Conservation (phyloP, 2,888 invertebrate species). For the Pseudanteris insignis region DNA sequence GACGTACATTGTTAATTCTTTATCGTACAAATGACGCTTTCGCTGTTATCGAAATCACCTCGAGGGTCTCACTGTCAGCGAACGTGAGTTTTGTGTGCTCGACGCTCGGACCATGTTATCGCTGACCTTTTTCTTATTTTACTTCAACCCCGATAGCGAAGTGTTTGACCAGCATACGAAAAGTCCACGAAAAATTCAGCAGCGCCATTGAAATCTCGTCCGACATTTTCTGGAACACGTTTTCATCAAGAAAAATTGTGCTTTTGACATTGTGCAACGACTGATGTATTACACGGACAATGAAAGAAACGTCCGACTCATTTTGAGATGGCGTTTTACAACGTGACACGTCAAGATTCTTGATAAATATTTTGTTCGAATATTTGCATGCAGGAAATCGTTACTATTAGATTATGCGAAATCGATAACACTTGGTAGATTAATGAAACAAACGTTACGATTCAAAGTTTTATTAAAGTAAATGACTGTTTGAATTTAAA, state of each 20-base stretch:
- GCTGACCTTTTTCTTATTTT: conserved; percentile 42
- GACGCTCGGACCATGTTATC: conserved; percentile 37
- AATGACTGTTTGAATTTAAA: no score
- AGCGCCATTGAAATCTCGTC: conserved; percentile 38
- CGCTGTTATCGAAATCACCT: conserved; percentile 38
- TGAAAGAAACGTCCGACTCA: no score
- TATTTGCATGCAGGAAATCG: no score
- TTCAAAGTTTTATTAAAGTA: no score
- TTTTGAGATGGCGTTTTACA: no score
- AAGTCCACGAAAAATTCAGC: conserved; percentile 42
- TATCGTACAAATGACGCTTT: conserved; percentile 33
- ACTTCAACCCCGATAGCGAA: conserved; percentile 30
- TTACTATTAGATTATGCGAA: no score
- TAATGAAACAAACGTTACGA: no score
- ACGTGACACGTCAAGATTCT: no score
- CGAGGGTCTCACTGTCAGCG: conserved; percentile 18
- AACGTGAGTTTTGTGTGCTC: conserved; percentile 40
- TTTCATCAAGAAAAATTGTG: conserved; percentile 32
- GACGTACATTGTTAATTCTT: conserved; percentile 27
- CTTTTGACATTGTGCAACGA: conserved; percentile 21
- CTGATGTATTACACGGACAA: conserved; percentile 19
- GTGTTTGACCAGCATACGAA: conserved; percentile 43
- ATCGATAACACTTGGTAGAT: no score
- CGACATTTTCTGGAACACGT: conserved; percentile 28
- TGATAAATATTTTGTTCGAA: no score